These are phyloP conservation scores for Capreolus pygargus DNA, from an alignment of 2,113 vertebrate species.

Conservation along the genomic window DNA sequence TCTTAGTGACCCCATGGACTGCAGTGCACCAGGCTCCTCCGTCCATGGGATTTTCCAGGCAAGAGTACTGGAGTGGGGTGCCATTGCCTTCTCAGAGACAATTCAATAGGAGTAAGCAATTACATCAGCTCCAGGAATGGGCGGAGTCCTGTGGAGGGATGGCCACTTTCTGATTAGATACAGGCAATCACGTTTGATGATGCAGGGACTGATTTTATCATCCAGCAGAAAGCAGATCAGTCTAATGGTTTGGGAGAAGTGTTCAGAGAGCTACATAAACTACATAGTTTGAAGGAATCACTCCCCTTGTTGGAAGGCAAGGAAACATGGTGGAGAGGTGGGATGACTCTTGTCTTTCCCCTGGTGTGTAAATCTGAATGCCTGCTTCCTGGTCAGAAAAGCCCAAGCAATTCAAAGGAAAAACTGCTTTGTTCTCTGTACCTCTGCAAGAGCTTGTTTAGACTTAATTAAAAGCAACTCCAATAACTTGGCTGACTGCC, in stretches of 20 bases:
- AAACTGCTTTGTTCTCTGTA: neutral
- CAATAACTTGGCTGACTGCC: neutral
- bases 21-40: too few species aligned
- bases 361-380: neutral
- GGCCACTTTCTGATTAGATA: neutral
- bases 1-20: too few species aligned
- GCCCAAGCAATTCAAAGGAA: neutral
- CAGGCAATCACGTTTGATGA: neutral
- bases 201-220: neutral
- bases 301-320: neutral
- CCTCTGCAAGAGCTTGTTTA: neutral
- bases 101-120: neutral
- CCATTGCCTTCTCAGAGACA: neutral
- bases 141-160: neutral
- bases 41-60: too few species aligned
- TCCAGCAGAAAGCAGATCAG: neutral
- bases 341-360: neutral
- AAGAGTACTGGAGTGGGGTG: too few species aligned
- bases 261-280: neutral
- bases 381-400: neutral
- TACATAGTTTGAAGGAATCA: neutral
- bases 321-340: rapidly evolving
- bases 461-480: slow-evolving; percentile 37
- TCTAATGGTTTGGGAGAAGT: neutral
- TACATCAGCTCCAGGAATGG: neutral